Evolutionary conservation across 37 sponge, comb jelly and placozoan species (phyloP).

Genomic region (Halichondria panicea): DNA sequence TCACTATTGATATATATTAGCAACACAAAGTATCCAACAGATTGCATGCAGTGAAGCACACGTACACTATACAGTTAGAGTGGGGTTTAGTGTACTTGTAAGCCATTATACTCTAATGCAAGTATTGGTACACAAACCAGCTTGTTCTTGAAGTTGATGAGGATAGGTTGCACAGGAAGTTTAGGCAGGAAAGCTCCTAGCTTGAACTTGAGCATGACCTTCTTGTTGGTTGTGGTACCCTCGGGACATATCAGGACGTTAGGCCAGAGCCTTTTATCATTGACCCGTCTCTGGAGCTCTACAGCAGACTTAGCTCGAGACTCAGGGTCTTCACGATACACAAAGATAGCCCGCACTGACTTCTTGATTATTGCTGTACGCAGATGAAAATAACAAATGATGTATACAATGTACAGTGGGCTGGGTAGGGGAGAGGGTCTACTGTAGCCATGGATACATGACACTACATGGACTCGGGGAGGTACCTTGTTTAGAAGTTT

Average conservation of each 20-base stretch:
- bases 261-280: conserved; percentile 57
- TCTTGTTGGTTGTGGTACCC: conserved; percentile 62
- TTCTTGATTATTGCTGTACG: conserved; percentile 19
- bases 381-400: too few relatives aligned
- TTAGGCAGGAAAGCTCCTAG: conserved; percentile 59
- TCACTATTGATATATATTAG: too few relatives aligned
- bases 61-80: neutral
- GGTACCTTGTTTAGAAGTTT: too few relatives aligned
- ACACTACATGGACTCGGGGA: too few relatives aligned
- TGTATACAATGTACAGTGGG: too few relatives aligned
- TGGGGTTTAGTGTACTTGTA: too few relatives aligned
- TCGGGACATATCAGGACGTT: conserved; percentile 67
- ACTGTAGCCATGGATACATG: too few relatives aligned
- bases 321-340: conserved; percentile 25
- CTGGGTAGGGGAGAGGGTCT: too few relatives aligned
- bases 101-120: too few relatives aligned
- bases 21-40: neutral
- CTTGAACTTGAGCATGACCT: conserved; percentile 51
- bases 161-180: conserved; percentile 51
- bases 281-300: conserved; percentile 46
- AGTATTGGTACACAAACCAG: conserved; percentile 7
- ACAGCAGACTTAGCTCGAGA: conserved; percentile 34
- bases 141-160: conserved; percentile 44
- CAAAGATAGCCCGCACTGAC: conserved; percentile 54
- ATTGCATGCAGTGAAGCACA: neutral